A percentile compares a stretch with the other conserved stretches of the same genome.
Conservation (phyloP, 1,140 invertebrate species). For the Asobara japonica region DNA sequence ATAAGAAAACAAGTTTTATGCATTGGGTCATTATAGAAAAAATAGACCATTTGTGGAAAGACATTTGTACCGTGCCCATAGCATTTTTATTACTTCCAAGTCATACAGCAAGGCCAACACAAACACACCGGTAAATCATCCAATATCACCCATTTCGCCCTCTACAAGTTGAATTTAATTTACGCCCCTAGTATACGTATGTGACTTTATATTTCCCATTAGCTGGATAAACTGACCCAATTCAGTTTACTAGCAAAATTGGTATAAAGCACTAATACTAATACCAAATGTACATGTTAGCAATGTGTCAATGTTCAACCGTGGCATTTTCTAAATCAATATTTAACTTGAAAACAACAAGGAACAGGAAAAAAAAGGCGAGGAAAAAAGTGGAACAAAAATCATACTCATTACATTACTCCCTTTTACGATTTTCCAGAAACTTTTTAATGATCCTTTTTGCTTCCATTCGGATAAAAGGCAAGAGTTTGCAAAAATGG, state of each 20-base stretch:
- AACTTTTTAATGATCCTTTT: background rate
- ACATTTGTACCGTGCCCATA: conserved; percentile 35
- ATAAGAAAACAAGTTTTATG: conserved; percentile 18
- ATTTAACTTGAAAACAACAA: no score
- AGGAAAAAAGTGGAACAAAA: background rate
- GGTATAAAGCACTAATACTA: background rate
- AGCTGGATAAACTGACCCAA: conserved; percentile 63
- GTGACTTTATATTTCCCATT: conserved; percentile 64
- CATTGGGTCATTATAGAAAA: conserved; percentile 18
- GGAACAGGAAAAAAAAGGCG: background rate
- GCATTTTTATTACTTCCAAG: conserved; percentile 55
- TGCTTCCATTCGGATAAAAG: background rate
- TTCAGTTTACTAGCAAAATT: conserved; percentile 43
- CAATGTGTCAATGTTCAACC: background rate
- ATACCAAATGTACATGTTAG: background rate
- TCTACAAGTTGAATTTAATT: conserved; percentile 58
- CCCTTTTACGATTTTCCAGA: background rate
- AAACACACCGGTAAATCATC: conserved; percentile 60
- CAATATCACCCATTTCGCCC: conserved; percentile 46
- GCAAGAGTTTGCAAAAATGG: background rate
- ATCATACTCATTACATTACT: background rate
- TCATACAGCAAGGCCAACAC: conserved; percentile 45
- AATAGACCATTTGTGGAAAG: conserved; percentile 21
- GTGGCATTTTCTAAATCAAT: background rate
- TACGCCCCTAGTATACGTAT: conserved; percentile 56